Evolutionary conservation across 1,140 invertebrate species (phyloP).

Genomic region (Uloborus diversus): DNA sequence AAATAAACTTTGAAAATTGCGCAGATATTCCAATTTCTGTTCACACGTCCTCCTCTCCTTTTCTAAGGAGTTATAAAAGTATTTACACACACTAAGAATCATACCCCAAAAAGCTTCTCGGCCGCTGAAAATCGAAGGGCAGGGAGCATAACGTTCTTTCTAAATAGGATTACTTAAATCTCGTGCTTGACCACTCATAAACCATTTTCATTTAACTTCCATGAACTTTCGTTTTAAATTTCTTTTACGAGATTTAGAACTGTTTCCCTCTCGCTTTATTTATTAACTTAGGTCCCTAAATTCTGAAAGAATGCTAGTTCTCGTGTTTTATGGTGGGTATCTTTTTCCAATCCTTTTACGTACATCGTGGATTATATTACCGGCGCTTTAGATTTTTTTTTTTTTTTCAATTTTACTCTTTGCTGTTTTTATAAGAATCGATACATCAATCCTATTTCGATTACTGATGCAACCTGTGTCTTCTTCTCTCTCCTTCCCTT

Average conservation of each 20-base stretch:
- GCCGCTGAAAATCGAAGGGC: too few relatives aligned
- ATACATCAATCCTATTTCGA: too few relatives aligned
- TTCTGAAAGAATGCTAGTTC: too few relatives aligned
- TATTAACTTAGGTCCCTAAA: constrained; percentile 46
- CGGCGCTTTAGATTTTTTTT: too few relatives aligned
- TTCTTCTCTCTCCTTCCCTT: too few relatives aligned
- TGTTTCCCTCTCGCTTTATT: background rate
- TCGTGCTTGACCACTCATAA: constrained; percentile 46
- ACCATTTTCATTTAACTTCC: constrained; percentile 45
- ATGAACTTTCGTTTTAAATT: background rate
- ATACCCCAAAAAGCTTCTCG: background rate
- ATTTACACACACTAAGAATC: background rate
- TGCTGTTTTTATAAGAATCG: too few relatives aligned
- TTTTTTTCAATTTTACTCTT: too few relatives aligned
- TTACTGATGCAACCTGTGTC: too few relatives aligned
- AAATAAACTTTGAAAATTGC: too few relatives aligned
- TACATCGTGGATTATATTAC: constrained; percentile 14
- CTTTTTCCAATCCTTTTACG: constrained; percentile 24
- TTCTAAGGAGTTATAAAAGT: background rate
- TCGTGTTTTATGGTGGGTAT: too few relatives aligned
- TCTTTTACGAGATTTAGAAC: constrained; percentile 42
- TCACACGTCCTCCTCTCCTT: background rate
- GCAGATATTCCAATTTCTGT: too few relatives aligned
- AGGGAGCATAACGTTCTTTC: too few relatives aligned
- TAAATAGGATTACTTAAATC: constrained; percentile 31